A percentile compares a stretch with the other conserved stretches of the same genome.
phyloP scores from a whole-genome alignment of 2,888 invertebrate genomes.

The Erannis defoliaria region DNA sequence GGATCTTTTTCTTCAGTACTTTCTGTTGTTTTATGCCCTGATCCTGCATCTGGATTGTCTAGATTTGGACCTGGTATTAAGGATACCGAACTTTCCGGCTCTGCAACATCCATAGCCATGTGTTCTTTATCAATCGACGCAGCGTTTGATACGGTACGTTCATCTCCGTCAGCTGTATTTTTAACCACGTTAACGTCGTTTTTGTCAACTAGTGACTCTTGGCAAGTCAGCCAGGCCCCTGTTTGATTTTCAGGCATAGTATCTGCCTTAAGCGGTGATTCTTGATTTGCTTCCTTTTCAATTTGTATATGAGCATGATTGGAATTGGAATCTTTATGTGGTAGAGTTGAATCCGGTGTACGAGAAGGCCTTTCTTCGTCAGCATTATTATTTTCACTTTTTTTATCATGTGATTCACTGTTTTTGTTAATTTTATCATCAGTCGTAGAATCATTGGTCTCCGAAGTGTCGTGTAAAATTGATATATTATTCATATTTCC shows the following conservation, averaged over 20 bases:
- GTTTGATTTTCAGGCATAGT: neutral
- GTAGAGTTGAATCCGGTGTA: neutral
- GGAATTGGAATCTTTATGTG: neutral
- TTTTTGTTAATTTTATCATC: conserved; percentile 1
- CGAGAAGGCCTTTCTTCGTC: neutral
- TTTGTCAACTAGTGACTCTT: neutral
- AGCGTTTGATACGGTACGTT: neutral
- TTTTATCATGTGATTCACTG: neutral
- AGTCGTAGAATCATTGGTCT: neutral
- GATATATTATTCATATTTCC: conserved; percentile 14
- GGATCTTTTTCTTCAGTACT: neutral
- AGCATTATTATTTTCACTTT: neutral
- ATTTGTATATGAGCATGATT: neutral
- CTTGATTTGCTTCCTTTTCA: neutral
- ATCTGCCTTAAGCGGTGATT: neutral
- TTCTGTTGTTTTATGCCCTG: neutral
- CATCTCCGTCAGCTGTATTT: neutral
- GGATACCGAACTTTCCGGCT: neutral
- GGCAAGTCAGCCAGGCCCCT: neutral
- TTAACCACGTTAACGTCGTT: neutral
- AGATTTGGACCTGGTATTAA: neutral
- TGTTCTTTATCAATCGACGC: neutral
- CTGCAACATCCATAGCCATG: neutral
- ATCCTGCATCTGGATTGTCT: neutral
- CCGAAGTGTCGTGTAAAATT: conserved; percentile 12